Evolutionary conservation across 2,888 invertebrate genomes (phyloP).

Genomic region (Euspilapteryx auroguttella): DNA sequence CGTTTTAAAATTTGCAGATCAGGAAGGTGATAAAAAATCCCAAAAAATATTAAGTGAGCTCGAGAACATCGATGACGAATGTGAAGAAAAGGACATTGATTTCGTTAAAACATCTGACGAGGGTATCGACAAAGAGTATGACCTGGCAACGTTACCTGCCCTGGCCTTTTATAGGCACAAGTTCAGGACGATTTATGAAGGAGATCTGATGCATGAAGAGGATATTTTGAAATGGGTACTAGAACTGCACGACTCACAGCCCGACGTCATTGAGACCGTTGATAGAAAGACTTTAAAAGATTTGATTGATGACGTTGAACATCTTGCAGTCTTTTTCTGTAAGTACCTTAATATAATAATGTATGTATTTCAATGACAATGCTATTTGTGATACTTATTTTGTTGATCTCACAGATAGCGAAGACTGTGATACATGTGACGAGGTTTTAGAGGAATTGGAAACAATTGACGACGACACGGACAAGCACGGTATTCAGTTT

Average conservation of each 20-base stretch:
- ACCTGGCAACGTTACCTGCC: slow-evolving; percentile 77
- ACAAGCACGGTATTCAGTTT: slow-evolving; percentile 90
- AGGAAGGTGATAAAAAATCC: slow-evolving; percentile 87
- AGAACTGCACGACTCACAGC: slow-evolving; percentile 78
- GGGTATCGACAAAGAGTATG: slow-evolving; percentile 85
- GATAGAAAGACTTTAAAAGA: slow-evolving; percentile 89
- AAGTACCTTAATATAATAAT: slow-evolving; percentile 26
- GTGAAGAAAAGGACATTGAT: slow-evolving; percentile 88
- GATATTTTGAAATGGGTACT: slow-evolving; percentile 89
- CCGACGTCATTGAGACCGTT: slow-evolving; percentile 89
- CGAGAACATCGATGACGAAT: slow-evolving; percentile 92
- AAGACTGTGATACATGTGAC: slow-evolving; percentile 83
- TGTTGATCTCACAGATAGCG: slow-evolving; percentile 75
- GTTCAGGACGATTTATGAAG: slow-evolving; percentile 85
- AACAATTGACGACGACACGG: slow-evolving; percentile 90
- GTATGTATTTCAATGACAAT: background rate
- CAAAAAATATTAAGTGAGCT: slow-evolving; percentile 86
- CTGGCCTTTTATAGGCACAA: slow-evolving; percentile 86
- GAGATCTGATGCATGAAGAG: slow-evolving; percentile 91
- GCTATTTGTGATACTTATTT: background rate
- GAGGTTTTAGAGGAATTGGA: slow-evolving; percentile 86
- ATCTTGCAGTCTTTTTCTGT: slow-evolving; percentile 92
- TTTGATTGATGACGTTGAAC: slow-evolving; percentile 86
- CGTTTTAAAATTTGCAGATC: slow-evolving; percentile 69
- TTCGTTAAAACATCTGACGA: slow-evolving; percentile 91